Percentiles rank a stretch among this genome's conserved stretches.
These are phyloP conservation scores for Fopius arisanus DNA, from an alignment of 1,140 invertebrate species.

Conservation along the genomic window DNA sequence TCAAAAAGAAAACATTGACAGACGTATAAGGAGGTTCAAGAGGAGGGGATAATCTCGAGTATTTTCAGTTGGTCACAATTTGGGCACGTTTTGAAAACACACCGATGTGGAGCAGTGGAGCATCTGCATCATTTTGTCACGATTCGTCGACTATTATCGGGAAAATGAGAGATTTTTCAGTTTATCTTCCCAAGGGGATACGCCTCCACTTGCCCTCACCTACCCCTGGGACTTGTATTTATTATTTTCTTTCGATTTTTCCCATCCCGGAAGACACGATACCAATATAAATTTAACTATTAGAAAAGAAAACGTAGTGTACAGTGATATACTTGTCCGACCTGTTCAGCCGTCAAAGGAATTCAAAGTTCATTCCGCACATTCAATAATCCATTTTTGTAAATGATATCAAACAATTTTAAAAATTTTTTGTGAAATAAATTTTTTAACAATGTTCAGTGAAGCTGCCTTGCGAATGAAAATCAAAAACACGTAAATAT, in stretches of 20 bases:
- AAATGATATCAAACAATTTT: too few species aligned
- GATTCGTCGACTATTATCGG: constrained; percentile 27
- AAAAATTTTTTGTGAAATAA: too few species aligned
- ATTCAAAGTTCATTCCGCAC: too few species aligned
- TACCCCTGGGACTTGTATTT: not conserved
- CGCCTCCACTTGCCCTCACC: not conserved
- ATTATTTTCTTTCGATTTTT: not conserved
- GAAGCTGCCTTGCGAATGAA: too few species aligned
- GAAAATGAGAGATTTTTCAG: constrained; percentile 34
- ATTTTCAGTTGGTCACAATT: constrained; percentile 35
- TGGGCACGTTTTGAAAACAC: constrained; percentile 57
- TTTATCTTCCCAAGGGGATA: constrained; percentile 11
- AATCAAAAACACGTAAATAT: too few species aligned
- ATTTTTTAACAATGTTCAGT: too few species aligned
- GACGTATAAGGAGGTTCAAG: constrained; percentile 7
- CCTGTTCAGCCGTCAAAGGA: too few species aligned
- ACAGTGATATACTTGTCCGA: too few species aligned
- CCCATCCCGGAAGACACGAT: not conserved
- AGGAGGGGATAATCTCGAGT: not conserved
- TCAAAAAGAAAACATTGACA: constrained; percentile 4
- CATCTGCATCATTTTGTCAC: constrained; percentile 31
- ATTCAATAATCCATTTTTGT: too few species aligned
- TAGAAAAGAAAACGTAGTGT: too few species aligned
- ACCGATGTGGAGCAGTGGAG: not conserved
- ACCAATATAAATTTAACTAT: too few species aligned